Conservation (phyloP, 2,797 vertebrate genomes). For the Glyptemys insculpta region DNA sequence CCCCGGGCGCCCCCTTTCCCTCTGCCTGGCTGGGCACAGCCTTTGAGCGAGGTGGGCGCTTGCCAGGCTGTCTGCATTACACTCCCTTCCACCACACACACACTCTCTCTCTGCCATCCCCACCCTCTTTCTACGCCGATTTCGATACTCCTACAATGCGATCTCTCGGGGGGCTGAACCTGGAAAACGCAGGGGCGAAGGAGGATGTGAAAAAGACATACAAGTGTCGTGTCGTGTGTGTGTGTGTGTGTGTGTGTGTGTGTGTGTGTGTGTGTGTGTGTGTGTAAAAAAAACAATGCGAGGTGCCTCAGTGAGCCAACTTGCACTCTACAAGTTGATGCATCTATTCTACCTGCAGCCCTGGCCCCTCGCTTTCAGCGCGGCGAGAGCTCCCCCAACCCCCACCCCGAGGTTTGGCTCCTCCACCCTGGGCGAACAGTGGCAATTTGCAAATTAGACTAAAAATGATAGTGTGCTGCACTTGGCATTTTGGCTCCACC, state of each 20-base stretch:
- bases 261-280: too few relatives aligned
- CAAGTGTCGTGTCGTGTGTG: too few relatives aligned
- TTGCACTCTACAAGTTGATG: conserved; percentile 52
- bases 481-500: conserved; percentile 4
- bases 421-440: conserved; percentile 39
- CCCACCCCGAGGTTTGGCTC: background rate
- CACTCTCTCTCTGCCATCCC: too few relatives aligned
- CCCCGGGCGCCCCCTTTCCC: background rate
- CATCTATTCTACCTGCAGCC: background rate
- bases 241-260: too few relatives aligned
- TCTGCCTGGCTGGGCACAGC: background rate
- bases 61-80: background rate
- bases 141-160: too few relatives aligned
- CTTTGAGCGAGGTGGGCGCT: background rate
- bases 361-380: background rate
- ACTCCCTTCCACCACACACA: background rate
- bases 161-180: background rate
- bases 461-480: conserved; percentile 49
- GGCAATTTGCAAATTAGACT: conserved; percentile 66
- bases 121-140: too few relatives aligned
- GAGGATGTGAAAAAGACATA: background rate
- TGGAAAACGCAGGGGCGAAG: background rate
- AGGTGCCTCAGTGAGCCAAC: background rate
- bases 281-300: background rate
- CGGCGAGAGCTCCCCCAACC: background rate